Evolutionary conservation across 2,888 invertebrate genomes (phyloP), one percentile per base, ranked within the genome.

Genomic region (Apoda limacodes): DNA sequence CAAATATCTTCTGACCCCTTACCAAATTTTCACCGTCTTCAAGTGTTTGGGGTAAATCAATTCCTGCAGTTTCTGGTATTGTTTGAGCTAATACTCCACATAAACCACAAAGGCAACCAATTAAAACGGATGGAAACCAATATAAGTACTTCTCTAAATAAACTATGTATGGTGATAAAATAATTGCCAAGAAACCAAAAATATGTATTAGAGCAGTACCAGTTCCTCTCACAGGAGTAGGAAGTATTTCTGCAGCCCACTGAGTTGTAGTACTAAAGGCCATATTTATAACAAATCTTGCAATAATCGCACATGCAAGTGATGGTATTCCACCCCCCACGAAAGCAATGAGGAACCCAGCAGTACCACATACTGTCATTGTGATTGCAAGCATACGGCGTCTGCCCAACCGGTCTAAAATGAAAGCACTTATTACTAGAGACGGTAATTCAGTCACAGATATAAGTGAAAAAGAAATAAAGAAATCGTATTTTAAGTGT

Each of bases 381-480:
- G 42, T 35, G 2, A 46, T 20, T 27, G 66, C 43, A 5, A 51
- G 40, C 39, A 69, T 37, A 44, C 55, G 55, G 29, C 64, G 65
- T 20, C 74, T 57, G 6, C 74, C 72, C 2, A 57, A 56, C 17
- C 48, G 41, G 35, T 74, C 74, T 34, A 69, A 46, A 9, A 58
- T 36, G 28, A 72, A 64, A 1, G 67, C 52, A n/a, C 70, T 31
- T 22, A 72, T 25, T 3, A 63, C 20, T 5, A 67, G 28, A 0
- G 74, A 65, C 2, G 74, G 72, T 6, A 67, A 58, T 38, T 72
- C 72, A 2, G 71, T 72, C 3, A 67, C 42, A 2, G 71, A 70
- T 7, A 67, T 46, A 3, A 71, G 39, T 5, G 69, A 58, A 35
- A 74, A 72, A 0, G 72, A 70, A 9, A 71, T 20, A 37, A 72